These are phyloP conservation scores for Apis cerana DNA, from an alignment of 1,140 invertebrate species.

Conservation along the genomic window DNA sequence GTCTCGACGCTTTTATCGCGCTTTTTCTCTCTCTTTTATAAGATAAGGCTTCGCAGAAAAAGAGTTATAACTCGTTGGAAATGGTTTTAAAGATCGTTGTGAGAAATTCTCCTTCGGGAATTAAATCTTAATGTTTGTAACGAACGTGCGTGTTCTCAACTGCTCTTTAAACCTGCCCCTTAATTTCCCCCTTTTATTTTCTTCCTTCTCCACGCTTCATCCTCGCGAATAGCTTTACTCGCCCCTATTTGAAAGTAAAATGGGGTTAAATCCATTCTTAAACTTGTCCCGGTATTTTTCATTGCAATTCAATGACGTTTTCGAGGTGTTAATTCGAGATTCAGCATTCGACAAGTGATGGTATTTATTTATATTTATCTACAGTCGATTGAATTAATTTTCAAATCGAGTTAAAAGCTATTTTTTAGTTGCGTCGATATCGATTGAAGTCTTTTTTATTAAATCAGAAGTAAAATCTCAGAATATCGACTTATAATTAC, in stretches of 20 bases:
- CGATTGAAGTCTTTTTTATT: no score
- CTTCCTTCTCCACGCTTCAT: slow-evolving; percentile 11
- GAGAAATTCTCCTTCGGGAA: not conserved
- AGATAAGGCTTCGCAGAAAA: not conserved
- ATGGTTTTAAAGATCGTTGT: not conserved
- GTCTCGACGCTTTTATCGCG: not conserved
- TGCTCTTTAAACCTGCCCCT: not conserved
- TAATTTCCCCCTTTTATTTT: not conserved
- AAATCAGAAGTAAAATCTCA: no score
- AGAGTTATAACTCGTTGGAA: not conserved
- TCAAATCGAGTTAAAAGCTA: no score
- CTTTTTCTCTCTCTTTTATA: not conserved
- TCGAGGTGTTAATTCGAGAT: not conserved
- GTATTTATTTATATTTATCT: no score
- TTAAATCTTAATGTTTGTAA: not conserved
- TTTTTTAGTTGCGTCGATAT: no score
- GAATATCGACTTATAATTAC: no score
- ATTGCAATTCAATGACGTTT: not conserved
- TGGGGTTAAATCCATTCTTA: not conserved
- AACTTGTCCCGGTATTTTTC: not conserved
- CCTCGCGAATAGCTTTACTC: not conserved
- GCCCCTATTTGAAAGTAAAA: slow-evolving; percentile 17
- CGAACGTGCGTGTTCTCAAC: not conserved
- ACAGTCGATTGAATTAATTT: no score
- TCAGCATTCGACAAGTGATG: no score